Conservation (phyloP, 2,797 vertebrate species). For the Apogon talboti region DNA sequence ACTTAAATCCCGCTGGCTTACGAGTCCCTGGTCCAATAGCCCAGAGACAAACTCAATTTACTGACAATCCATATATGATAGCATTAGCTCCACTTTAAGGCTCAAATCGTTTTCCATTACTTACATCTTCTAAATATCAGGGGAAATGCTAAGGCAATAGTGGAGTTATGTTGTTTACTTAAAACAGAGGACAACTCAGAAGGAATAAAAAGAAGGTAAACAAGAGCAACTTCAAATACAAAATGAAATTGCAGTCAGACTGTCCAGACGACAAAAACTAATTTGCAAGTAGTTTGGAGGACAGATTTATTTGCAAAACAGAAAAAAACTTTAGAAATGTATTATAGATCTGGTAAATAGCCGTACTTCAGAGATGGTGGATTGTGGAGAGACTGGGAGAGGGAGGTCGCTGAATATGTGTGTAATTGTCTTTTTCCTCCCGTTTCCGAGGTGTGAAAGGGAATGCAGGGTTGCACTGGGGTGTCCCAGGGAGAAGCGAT, state of each 20-base stretch:
- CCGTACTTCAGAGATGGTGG: conserved; percentile 59
- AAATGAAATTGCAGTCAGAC: conserved; percentile 62
- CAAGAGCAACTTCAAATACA: conserved; percentile 55
- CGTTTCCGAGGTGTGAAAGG: conserved; percentile 84
- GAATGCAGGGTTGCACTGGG: conserved; percentile 77
- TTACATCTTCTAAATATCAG: conserved; percentile 77
- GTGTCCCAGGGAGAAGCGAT: conserved; percentile 81
- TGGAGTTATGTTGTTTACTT: conserved; percentile 65
- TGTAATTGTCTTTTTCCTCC: conserved; percentile 78
- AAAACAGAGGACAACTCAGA: conserved; percentile 37
- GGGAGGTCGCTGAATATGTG: conserved; percentile 77
- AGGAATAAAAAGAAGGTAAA: conserved; percentile 60
- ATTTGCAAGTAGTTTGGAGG: conserved; percentile 69
- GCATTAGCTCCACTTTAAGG: conserved; percentile 79
- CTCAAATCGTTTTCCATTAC: conserved; percentile 78
- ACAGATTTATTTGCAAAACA: conserved; percentile 58
- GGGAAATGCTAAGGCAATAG: conserved; percentile 67
- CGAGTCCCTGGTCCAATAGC: conserved; percentile 71
- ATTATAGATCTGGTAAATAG: conserved; percentile 62
- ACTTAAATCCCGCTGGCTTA: conserved; percentile 80
- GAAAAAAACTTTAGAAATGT: conserved; percentile 59
- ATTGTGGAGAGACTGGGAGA: conserved; percentile 53
- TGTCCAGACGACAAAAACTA: conserved; percentile 65
- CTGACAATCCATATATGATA: conserved; percentile 80
- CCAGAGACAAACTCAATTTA: conserved; percentile 83